phyloP scores from a whole-genome alignment of 1,140 invertebrate species.

The Orchesella cincta region DNA sequence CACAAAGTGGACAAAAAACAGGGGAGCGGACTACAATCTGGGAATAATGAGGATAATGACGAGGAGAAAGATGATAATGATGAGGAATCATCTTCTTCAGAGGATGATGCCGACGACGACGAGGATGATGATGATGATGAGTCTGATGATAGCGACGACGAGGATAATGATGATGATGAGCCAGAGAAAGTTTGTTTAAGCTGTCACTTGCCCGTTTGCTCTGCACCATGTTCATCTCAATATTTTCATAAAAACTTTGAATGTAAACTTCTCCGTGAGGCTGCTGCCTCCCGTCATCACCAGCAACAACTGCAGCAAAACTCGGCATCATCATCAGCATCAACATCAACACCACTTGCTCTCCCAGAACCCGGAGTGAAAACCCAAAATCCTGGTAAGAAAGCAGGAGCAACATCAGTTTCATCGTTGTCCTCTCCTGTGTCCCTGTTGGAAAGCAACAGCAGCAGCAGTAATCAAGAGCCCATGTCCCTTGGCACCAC shows the following conservation, averaged over 20 bases:
- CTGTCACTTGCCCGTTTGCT: constrained; percentile 46
- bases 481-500: constrained; percentile 12
- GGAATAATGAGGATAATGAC: constrained; percentile 14
- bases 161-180: constrained; percentile 31
- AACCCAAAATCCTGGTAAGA: constrained; percentile 7
- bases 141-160: constrained; percentile 1
- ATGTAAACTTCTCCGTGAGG: constrained; percentile 42
- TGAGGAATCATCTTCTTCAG: constrained; percentile 1
- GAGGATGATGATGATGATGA: constrained; percentile 2
- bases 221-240: constrained; percentile 32
- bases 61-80: constrained; percentile 11
- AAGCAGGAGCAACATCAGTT: neutral
- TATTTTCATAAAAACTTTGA: constrained; percentile 47
- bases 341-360: neutral
- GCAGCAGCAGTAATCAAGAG: constrained; percentile 12
- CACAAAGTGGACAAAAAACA: neutral
- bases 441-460: neutral
- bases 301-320: constrained; percentile 4
- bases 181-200: constrained; percentile 26
- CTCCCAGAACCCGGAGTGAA: neutral
- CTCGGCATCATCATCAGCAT: neutral
- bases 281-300: neutral
- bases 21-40: neutral
- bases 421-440: neutral
- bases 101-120: neutral